Base-by-base conservation (phyloP, 2,113 vertebrate species). In the Deroptyus accipitrinus region DNA sequence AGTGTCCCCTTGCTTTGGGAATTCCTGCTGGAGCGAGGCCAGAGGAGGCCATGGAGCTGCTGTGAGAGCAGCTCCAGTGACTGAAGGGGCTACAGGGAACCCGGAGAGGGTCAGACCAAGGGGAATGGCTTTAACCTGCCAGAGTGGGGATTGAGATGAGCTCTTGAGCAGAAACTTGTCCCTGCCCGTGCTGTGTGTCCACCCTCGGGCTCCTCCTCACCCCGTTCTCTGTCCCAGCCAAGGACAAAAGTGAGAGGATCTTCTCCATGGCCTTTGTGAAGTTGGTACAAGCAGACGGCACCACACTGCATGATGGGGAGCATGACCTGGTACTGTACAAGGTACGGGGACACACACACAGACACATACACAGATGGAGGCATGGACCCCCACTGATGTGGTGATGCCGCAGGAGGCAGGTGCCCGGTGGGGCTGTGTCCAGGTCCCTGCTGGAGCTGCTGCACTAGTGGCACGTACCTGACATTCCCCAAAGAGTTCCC, bases 251-350 rank as follows among this genome's bases (percentile, higher is more conserved):
- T 0, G 97, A 97, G 95, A 33, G 87, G 61, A 75, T 97, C 70
- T 97, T 97, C 94, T 97, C 95, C 83, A 95, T 97, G 97, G 97
- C 97, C 30, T 97, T 96, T 0, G 96, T 97, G 96, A 92, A 73
- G 85, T 84, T 97, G 91, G 95, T 97, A 62, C 70, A 54, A 10
- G 82, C 87, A 1, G 96, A 97, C 0, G 97, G 97, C 66, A 97
- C 97, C 72, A 97, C 97, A 0, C 95, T 97, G 63, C 75, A 77
- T 2, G 97, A 97, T 0, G 96, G 96, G 49, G 95, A 96, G 67
- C 96, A 97, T 2, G 94, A 96, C 76, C 89, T 97, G 39, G 7
- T 97, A 31, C 92, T 97, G 1, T 97, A 97, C 93, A 97, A 97
- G 97, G 97, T 97, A 85, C 0, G 20, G 33, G n/a, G 13, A 59